phyloP scores from a whole-genome alignment of 2,888 invertebrate species.

The Leptinotarsa haldemani region DNA sequence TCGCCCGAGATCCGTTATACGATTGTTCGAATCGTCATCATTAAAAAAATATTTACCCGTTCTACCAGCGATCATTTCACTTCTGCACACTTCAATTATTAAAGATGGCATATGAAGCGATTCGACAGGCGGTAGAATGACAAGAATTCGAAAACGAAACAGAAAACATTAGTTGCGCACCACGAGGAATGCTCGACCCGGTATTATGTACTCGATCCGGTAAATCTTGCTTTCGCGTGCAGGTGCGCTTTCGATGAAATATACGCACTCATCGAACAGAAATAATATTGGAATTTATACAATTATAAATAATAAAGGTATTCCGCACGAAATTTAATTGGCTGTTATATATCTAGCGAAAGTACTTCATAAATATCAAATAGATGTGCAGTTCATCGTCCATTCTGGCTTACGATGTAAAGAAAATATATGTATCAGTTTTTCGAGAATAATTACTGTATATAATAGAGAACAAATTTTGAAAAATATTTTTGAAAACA shows the following conservation, averaged over 20 bases:
- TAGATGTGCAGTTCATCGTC: neutral
- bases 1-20: neutral
- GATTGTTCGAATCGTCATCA: neutral
- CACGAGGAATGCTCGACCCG: conserved; percentile 32
- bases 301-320: conserved; percentile 18
- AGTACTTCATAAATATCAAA: neutral
- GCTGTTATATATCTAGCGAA: neutral
- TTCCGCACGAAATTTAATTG: conserved; percentile 19
- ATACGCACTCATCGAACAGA: conserved; percentile 17
- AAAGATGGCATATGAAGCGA: conserved; percentile 41
- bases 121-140: conserved; percentile 36
- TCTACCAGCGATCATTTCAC: neutral
- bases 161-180: conserved; percentile 39
- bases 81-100: conserved; percentile 32
- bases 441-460: too few species aligned
- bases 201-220: conserved; percentile 12
- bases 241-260: conserved; percentile 19
- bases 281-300: conserved; percentile 7
- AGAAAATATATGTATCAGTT: too few species aligned
- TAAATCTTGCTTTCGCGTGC: conserved; percentile 12
- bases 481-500: too few species aligned
- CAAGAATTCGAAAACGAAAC: conserved; percentile 38
- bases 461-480: too few species aligned
- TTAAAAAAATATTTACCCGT: neutral
- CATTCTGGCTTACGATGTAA: neutral